Base-by-base conservation (phyloP, 2,113 vertebrate genomes). In the Symphodus melops region DNA sequence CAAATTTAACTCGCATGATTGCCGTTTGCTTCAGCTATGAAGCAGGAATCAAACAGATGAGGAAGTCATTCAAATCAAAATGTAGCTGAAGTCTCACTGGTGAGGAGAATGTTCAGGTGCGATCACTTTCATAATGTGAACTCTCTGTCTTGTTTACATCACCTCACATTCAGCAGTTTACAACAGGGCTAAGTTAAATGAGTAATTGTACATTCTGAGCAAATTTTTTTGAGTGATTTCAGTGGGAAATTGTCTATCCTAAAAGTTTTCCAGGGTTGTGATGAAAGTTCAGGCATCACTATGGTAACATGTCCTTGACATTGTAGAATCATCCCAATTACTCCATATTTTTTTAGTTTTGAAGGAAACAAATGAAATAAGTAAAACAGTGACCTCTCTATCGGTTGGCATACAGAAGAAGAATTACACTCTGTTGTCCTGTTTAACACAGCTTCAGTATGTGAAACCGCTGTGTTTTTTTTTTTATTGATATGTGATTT, bases 401-500 rank as follows among this genome's bases (percentile, higher is more conserved):
- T 44, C 36, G 36, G 52, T 64, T 63, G 28, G 46, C 52, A 13
- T 53, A 28, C 46, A 44, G 13, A 44, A 2, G 41, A 7, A 44
- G 13, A 54, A 23, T 48, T 51, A 36, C 21, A 13, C 39, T 10
- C 9, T 10, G 39, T 60, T 19, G 42, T 17, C 39, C 28, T 62
- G n/a, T 58, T 60, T 63, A 20, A 36, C 68, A 41, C 17, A 37
- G 55, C 13, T 41, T 41, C 3, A 71, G 23, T 42, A 60, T 3
- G 12, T 62, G 19, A 61, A 79, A 51, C 25, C 41, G 49, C 59
- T 33, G 25, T 25, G 25, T 25, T 53, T 25, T 37, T 62, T 64
- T 57, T 60, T 25, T 60, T 49, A 46, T 9, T 88, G 91, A 93
- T 93, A 93, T 93, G 91, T 89, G 25, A 67, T 82, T 84, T 83